phyloP scores from a whole-genome alignment of 2,888 invertebrate genomes.

The Aromia moschata region DNA sequence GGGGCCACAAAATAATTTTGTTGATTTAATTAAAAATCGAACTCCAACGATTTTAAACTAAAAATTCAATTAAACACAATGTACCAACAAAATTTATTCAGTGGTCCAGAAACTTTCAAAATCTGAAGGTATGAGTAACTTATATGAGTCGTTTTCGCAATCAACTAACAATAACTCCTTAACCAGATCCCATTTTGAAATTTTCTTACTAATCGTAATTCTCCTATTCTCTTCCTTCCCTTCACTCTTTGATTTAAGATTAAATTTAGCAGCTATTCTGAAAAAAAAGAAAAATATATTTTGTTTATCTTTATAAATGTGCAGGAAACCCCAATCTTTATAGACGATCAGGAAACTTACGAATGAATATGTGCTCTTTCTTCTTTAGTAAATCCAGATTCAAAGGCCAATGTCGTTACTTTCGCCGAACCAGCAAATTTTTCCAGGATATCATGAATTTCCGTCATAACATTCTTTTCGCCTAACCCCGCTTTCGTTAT shows the following conservation, averaged over 20 bases:
- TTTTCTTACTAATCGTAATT: conserved; percentile 48
- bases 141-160: conserved; percentile 46
- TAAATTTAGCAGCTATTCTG: conserved; percentile 34
- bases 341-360: conserved; percentile 12
- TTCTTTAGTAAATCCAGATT: conserved; percentile 48
- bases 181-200: conserved; percentile 46
- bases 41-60: too few species aligned
- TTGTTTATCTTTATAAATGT: too few species aligned
- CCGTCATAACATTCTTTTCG: conserved; percentile 41
- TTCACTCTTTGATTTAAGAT: conserved; percentile 50
- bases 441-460: conserved; percentile 47
- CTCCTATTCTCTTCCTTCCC: conserved; percentile 48
- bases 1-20: too few species aligned
- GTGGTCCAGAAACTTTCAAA: conserved; percentile 43
- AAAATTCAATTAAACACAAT: too few species aligned
- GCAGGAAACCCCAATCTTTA: not conserved
- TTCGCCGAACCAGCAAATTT: conserved; percentile 47
- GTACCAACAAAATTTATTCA: too few species aligned
- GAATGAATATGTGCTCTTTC: conserved; percentile 51
- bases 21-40: too few species aligned
- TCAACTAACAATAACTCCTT: conserved; percentile 44
- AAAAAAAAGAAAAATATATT: too few species aligned
- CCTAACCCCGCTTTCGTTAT: conserved; percentile 48
- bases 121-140: conserved; percentile 45
- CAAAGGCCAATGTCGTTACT: conserved; percentile 47